Percentiles rank a stretch among this genome's conserved stretches.
These are phyloP conservation scores for Champsocephalus esox DNA, from an alignment of 2,797 vertebrate species.

Conservation along the genomic window DNA sequence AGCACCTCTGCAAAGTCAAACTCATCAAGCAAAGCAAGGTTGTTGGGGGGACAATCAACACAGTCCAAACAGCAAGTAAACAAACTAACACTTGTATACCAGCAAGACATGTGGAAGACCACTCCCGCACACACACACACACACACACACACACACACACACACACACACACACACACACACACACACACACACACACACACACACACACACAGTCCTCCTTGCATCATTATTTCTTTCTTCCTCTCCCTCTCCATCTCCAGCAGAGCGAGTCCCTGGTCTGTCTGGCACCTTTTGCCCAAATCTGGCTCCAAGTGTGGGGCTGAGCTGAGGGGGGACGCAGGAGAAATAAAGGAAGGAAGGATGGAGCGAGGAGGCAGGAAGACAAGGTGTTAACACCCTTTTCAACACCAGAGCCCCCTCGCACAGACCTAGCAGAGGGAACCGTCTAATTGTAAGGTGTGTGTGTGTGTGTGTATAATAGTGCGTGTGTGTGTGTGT, in stretches of 20 bases:
- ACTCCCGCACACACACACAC: background rate
- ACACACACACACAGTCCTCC: slow-evolving; percentile 38
- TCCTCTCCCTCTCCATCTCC: slow-evolving; percentile 57
- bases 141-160: too few species aligned
- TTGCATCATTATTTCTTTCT: slow-evolving; percentile 72
- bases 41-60: slow-evolving; percentile 69
- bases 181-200: slow-evolving; percentile 3
- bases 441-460: slow-evolving; percentile 79
- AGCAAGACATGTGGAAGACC: slow-evolving; percentile 38
- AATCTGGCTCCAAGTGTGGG: slow-evolving; percentile 57
- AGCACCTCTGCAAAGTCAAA: slow-evolving; percentile 63
- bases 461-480: slow-evolving; percentile 11
- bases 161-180: background rate
- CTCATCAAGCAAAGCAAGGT: slow-evolving; percentile 70
- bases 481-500: slow-evolving; percentile 22
- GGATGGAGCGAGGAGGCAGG: slow-evolving; percentile 62
- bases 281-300: slow-evolving; percentile 81
- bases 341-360: slow-evolving; percentile 56
- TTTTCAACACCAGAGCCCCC: slow-evolving; percentile 77
- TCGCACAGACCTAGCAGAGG: slow-evolving; percentile 63
- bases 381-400: slow-evolving; percentile 82
- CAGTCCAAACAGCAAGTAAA: slow-evolving; percentile 69
- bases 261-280: slow-evolving; percentile 64
- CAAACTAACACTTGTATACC: slow-evolving; percentile 63
- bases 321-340: slow-evolving; percentile 40